Evolutionary conservation across 2,888 invertebrate species (phyloP), one percentile per base, ranked within the genome.

Genomic region (Rhimphoctona megacephalus): DNA sequence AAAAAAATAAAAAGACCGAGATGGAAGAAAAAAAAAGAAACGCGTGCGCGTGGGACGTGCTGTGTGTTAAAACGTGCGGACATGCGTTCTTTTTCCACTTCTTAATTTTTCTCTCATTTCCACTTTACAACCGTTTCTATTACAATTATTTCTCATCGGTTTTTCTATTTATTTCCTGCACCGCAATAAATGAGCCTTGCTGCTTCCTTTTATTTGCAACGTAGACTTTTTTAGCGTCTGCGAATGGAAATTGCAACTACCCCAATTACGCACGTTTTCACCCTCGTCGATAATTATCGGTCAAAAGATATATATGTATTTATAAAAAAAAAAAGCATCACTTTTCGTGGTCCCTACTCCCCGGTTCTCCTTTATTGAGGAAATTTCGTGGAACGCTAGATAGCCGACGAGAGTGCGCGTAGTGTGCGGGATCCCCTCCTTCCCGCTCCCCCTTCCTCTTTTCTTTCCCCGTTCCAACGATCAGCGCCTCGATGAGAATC

Each of bases 21-120:
- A 57, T 30, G 46, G 61, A 70, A 30, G 46, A 30, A 25, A 61
- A 79, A n/a, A 81, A 77, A 84, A 54, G 86, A 72, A 85, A 81
- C 74, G 85, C 83, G 67, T 57, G 82, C 72, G 78, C 82, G 85
- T 54, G 83, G 85, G 88, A 90, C 89, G 91, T 90, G 91, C 90
- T 89, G 90, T 83, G 83, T 82, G 80, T 78, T 66, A 30, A 77
- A 88, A 85, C 84, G 83, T 86, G 81, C 86, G 81, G 85, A 76
- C 76, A 64, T 74, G 73, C 77, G 79, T 76, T 67, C 70, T 67
- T 78, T 82, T 61, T 36, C 17, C 67, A 49, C 36, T 57, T 76
- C 22, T 76, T 22, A n/a, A 25, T 49, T 49, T 57, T 43, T 46
- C 46, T 69, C n/a, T 57, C 36, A 14, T 43, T 39, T 70, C 25